These are phyloP conservation scores for Cataglyphis altisquamis DNA, from an alignment of 2,888 invertebrate genomes.

Conservation along the genomic window DNA sequence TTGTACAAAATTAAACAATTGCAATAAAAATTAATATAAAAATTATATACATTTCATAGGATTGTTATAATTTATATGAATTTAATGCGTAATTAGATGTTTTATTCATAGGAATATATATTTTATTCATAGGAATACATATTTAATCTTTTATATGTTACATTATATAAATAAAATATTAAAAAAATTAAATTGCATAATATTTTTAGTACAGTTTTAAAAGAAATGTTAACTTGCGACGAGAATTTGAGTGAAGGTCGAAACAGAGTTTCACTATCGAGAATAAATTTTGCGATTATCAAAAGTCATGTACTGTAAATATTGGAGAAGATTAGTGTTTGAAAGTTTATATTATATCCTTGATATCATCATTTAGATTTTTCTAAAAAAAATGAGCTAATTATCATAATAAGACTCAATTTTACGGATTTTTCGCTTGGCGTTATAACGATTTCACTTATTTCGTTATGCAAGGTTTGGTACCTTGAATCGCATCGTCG, in stretches of 20 bases:
- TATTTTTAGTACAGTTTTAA: too few relatives aligned
- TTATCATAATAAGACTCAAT: neutral
- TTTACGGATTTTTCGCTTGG: neutral
- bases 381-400: neutral
- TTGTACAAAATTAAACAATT: neutral
- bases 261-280: too few relatives aligned
- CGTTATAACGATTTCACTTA: constrained; percentile 30
- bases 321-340: neutral
- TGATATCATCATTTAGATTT: neutral
- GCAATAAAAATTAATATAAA: neutral
- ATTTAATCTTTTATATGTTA: neutral
- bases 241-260: too few relatives aligned
- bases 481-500: constrained; percentile 55
- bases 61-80: neutral
- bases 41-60: neutral
- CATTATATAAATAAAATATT: too few relatives aligned
- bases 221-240: too few relatives aligned
- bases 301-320: neutral
- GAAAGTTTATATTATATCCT: neutral
- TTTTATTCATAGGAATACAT: neutral
- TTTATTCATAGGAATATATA: neutral
- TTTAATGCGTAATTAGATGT: neutral
- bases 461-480: constrained; percentile 16
- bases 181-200: too few relatives aligned
- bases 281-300: neutral